A percentile compares a stretch with the other conserved stretches of the same genome.
Evolutionary conservation across 2,113 vertebrate species (phyloP).

Genomic region (Lophius piscatorius): DNA sequence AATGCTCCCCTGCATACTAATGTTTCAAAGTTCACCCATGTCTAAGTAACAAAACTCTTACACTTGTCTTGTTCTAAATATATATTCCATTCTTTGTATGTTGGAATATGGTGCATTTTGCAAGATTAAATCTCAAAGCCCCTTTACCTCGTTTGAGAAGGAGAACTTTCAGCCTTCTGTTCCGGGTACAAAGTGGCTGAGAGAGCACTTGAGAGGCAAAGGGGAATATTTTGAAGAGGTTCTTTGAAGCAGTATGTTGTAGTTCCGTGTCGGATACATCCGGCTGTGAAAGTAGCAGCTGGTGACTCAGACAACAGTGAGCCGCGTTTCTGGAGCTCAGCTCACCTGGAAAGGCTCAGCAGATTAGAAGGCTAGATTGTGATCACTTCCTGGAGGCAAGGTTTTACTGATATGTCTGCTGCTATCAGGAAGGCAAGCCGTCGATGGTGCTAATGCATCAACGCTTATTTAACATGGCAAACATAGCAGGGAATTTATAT

Average conservation of each 20-base stretch:
- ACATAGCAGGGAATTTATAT: conserved; percentile 8
- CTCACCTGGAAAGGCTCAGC: conserved; percentile 63
- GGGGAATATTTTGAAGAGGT: conserved; percentile 59
- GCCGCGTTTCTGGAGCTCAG: conserved; percentile 46
- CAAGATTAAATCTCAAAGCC: conserved; percentile 37
- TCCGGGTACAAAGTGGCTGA: conserved; percentile 46
- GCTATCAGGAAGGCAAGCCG: conserved; percentile 52
- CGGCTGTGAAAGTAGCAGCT: conserved; percentile 45
- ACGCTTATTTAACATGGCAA: conserved; percentile 27
- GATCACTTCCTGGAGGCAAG: conserved; percentile 60
- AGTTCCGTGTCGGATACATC: conserved; percentile 42
- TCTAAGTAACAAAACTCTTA: conserved; percentile 22
- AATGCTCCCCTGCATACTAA: conserved; percentile 20
- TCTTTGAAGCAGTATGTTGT: conserved; percentile 58
- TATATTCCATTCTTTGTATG: conserved; percentile 32
- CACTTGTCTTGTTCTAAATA: conserved; percentile 21
- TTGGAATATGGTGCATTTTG: conserved; percentile 18
- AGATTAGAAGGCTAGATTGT: conserved; percentile 59
- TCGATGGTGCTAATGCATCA: conserved; percentile 56
- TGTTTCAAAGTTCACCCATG: conserved; percentile 6
- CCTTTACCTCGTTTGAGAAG: conserved; percentile 27
- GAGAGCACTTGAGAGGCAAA: conserved; percentile 35
- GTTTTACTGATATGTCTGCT: conserved; percentile 56
- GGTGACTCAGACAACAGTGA: conserved; percentile 56
- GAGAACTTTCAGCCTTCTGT: conserved; percentile 47